Evolutionary conservation across 2,888 invertebrate genomes (phyloP).

Genomic region (Tetranychus piercei): DNA sequence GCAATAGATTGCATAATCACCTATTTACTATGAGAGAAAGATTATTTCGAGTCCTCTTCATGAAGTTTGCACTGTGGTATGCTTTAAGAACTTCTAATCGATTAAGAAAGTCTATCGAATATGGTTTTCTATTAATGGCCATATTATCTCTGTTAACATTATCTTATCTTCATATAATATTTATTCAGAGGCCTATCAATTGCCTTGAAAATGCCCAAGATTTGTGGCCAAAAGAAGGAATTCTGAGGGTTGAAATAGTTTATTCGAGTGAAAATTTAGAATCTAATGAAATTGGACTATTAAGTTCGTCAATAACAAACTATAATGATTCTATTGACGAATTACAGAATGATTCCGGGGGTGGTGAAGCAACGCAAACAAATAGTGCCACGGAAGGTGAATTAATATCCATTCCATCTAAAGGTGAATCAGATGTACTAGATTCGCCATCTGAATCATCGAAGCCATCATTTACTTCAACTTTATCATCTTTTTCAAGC

Average conservation of each 20-base stretch:
- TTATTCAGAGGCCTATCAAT: constrained; percentile 75
- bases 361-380: too few species aligned
- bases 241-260: constrained; percentile 60
- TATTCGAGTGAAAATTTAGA: neutral
- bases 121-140: constrained; percentile 47
- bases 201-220: constrained; percentile 72
- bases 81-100: constrained; percentile 67
- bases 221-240: constrained; percentile 86
- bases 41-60: constrained; percentile 78
- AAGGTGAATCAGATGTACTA: too few species aligned
- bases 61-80: constrained; percentile 55
- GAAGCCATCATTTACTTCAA: too few species aligned
- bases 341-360: neutral
- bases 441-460: too few species aligned
- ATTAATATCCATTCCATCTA: too few species aligned
- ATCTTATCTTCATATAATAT: constrained; percentile 83
- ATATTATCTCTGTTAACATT: constrained; percentile 55
- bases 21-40: constrained; percentile 57
- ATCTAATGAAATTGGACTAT: neutral
- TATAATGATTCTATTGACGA: neutral
- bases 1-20: constrained; percentile 20
- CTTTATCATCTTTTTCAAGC: too few species aligned
- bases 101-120: constrained; percentile 61
- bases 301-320: neutral
- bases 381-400: too few species aligned